Base-by-base conservation (phyloP, 2,888 invertebrate genomes). In the Dynastes maya region DNA sequence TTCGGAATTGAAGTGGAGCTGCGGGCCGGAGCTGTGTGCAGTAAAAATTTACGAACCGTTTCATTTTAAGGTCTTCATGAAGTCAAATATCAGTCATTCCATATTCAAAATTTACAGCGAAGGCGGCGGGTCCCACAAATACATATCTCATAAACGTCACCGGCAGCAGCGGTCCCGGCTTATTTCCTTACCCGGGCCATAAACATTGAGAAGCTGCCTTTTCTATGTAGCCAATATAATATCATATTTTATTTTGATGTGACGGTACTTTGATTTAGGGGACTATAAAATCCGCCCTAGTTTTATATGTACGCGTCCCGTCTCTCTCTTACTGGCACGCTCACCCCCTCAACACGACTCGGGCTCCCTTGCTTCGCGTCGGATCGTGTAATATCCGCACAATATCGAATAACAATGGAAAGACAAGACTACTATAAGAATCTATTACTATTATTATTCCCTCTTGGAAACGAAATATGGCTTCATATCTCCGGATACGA, bases 101-200 rank as follows among this genome's bases (percentile, higher is more conserved):
- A 68, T 78, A 76, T 76, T 76, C 74, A 82, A 82, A 84, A 84
- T 84, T 84, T 84, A 83, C 82, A 82, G 81, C 82, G 79, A 78
- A 79, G 75, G 81, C 68, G 81, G 58, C 80, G 82, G 80, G 79
- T 78, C 82, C 80, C 80, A 81, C 82, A 84, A 84, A 86, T 84
- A 86, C 86, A 87, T 88, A 85, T 86, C 87, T 88, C 88, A 87
- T 88, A 88, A 88, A 88, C 86, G 89, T 88, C 88, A 88, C 81
- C 85, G 83, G 82, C 88, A 85, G 85, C 84, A 53, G 49, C 68
- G 49, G 32, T 8, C 55, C 3, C 79, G 84, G 85, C 85, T 86
- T 85, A 86, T 85, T 86, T 86, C 85, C 85, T 85, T 84, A 83
- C 83, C 83, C 81, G 83, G 82, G 84, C 85, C 85, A 86, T 87